These are phyloP conservation scores for Heliconius ethilla DNA, from an alignment of 2,888 invertebrate genomes.

Conservation along the genomic window DNA sequence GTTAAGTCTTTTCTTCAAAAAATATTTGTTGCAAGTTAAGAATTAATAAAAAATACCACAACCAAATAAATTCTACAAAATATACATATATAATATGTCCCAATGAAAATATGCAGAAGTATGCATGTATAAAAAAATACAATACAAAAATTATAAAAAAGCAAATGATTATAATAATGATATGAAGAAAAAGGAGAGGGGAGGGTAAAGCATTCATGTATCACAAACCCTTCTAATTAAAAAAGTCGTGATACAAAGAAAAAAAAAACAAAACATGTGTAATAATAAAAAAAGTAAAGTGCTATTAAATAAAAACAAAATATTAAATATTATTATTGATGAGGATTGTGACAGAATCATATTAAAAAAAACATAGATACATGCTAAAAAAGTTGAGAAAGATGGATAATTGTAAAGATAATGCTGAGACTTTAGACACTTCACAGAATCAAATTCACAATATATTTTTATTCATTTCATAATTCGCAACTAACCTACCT, in stretches of 20 bases:
- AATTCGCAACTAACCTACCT: background rate
- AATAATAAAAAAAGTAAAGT: background rate
- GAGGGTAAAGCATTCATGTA: constrained; percentile 44
- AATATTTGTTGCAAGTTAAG: background rate
- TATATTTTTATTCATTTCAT: background rate
- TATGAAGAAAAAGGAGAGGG: constrained; percentile 23
- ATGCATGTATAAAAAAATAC: background rate
- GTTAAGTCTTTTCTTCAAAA: background rate
- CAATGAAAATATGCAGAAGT: background rate
- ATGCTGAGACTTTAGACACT: no score
- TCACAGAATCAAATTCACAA: no score
- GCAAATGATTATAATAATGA: constrained; percentile 25
- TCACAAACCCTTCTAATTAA: constrained; percentile 41
- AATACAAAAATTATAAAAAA: background rate
- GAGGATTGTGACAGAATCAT: no score
- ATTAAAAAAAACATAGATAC: background rate
- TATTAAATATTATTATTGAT: background rate
- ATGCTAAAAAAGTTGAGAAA: background rate
- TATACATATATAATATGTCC: background rate
- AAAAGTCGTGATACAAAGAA: constrained; percentile 50
- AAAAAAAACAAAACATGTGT: constrained; percentile 1
- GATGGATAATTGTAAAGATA: no score
- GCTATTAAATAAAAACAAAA: background rate
- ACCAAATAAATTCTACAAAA: background rate
- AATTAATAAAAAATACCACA: background rate